These are phyloP conservation scores for Calcarius lapponicus DNA, from an alignment of 2,797 vertebrate species.

Conservation along the genomic window DNA sequence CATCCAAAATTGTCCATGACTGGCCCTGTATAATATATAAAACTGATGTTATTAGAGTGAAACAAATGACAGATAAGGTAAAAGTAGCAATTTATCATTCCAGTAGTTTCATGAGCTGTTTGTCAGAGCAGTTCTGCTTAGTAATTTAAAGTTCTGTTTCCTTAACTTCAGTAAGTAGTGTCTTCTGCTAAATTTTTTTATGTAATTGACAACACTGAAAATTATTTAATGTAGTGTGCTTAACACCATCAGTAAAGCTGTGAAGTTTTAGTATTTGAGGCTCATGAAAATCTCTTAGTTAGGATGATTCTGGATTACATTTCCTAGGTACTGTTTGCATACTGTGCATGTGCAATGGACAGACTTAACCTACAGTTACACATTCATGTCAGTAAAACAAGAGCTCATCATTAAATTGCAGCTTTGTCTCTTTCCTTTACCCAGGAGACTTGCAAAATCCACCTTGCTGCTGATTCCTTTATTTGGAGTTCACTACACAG, in stretches of 20 bases:
- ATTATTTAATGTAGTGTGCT: background rate
- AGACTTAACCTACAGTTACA: background rate
- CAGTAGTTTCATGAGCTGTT: background rate
- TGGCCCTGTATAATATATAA: background rate
- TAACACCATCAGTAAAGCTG: background rate
- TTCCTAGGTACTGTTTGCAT: background rate
- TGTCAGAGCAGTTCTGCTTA: background rate
- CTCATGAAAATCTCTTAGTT: background rate
- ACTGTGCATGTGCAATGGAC: background rate
- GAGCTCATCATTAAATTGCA: background rate
- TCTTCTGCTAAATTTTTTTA: background rate
- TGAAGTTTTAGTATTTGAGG: background rate
- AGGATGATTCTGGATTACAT: background rate
- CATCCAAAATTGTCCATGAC: background rate
- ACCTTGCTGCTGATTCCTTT: slow-evolving; percentile 90
- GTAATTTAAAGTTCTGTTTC: background rate
- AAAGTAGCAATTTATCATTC: slow-evolving; percentile 21
- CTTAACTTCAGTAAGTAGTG: background rate
- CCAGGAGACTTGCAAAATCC: slow-evolving; percentile 90
- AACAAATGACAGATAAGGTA: background rate
- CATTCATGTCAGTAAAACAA: background rate
- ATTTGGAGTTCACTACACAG: slow-evolving; percentile 91
- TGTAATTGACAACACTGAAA: background rate
- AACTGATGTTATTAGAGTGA: background rate
- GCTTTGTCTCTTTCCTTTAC: background rate